phyloP scores from a whole-genome alignment of 2,113 vertebrate genomes.

The Nestor notabilis region DNA sequence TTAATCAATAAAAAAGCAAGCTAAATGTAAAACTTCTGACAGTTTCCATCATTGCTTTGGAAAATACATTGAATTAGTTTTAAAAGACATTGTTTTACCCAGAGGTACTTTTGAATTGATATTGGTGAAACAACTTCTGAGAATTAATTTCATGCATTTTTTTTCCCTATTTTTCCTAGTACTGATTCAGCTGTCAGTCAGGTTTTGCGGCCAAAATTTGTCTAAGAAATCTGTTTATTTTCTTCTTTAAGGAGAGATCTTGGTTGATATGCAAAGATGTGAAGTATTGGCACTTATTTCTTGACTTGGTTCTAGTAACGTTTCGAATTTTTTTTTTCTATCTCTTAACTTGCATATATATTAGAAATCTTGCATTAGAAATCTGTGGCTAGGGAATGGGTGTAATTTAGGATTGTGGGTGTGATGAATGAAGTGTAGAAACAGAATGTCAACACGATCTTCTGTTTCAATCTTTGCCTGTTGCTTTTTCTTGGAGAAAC shows the following conservation, averaged over 20 bases:
- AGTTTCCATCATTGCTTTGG: neutral
- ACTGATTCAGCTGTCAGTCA: slow-evolving; percentile 1
- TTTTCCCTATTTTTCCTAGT: neutral
- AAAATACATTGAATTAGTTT: neutral
- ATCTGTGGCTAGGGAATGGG: neutral
- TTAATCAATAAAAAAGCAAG: neutral
- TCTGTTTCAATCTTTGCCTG: neutral
- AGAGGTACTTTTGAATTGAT: neutral
- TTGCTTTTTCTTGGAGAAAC: neutral
- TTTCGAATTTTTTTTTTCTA: neutral
- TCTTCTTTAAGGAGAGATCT: neutral
- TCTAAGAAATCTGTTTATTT: neutral
- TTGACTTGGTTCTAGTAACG: neutral
- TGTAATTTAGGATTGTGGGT: neutral
- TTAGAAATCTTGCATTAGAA: neutral
- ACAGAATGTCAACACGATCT: neutral
- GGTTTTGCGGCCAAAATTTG: neutral
- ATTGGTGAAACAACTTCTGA: neutral
- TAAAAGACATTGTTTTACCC: neutral
- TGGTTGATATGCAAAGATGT: neutral
- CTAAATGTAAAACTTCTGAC: neutral
- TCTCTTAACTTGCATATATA: neutral
- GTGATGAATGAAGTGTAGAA: neutral
- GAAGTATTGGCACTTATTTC: neutral
- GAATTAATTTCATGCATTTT: neutral